Percentiles rank a stretch among this genome's conserved stretches.
Evolutionary conservation across 2,113 vertebrate genomes (phyloP).

Genomic region (Tachycineta bicolor): DNA sequence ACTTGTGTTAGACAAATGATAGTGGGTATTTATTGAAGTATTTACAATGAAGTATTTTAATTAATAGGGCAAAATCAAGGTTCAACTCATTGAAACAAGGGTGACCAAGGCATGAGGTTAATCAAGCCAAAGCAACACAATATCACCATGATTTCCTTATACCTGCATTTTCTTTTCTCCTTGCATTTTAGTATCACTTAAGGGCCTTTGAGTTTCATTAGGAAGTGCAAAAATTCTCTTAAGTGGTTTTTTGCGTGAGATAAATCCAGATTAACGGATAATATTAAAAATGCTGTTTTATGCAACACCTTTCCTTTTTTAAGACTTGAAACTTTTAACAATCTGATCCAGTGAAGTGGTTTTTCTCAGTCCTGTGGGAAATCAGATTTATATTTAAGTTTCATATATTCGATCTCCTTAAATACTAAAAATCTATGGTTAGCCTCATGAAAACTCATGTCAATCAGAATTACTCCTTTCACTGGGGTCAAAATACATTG

Average conservation of each 20-base stretch:
- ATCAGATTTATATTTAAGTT: background rate
- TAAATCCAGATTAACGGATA: background rate
- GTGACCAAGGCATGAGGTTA: background rate
- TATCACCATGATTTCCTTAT: background rate
- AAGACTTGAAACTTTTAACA: background rate
- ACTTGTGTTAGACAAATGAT: background rate
- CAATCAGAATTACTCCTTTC: background rate
- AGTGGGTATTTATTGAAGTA: background rate
- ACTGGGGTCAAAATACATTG: background rate
- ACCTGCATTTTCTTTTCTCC: background rate
- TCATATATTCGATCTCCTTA: background rate
- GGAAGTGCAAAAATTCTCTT: background rate
- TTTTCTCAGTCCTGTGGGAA: background rate
- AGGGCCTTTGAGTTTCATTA: background rate
- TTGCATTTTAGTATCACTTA: background rate
- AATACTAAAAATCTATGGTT: background rate
- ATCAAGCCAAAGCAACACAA: background rate
- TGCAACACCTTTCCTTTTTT: background rate
- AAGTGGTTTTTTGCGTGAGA: background rate
- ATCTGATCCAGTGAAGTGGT: background rate
- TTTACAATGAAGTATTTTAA: background rate
- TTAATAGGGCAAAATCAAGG: background rate
- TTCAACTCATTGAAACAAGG: background rate
- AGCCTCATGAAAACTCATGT: background rate
- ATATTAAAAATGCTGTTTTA: background rate